Conservation (phyloP, 2,888 invertebrate species). For the Apamea anceps region DNA sequence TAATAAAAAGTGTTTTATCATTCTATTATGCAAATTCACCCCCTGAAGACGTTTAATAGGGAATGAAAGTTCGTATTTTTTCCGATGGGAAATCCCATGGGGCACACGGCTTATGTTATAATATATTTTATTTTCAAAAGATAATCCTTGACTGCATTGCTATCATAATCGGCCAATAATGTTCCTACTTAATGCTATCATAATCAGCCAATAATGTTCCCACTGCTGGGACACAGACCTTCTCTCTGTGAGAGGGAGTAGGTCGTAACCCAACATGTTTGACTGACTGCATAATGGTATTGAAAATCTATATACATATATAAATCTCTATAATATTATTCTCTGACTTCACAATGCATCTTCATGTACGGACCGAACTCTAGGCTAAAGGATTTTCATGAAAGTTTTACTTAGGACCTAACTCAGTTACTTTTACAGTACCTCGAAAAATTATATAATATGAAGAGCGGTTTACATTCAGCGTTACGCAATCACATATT, state of each 20-base stretch:
- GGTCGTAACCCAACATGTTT: not conserved
- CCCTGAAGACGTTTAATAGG: not conserved
- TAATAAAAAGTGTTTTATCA: not conserved
- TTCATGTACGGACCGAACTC: conserved; percentile 24
- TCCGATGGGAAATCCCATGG: not conserved
- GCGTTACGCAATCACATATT: conserved; percentile 34
- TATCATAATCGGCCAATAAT: not conserved
- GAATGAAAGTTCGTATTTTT: not conserved
- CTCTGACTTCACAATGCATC: not conserved
- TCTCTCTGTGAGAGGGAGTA: not conserved
- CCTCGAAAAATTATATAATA: conserved; percentile 28
- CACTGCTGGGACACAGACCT: not conserved
- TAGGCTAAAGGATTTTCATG: not conserved
- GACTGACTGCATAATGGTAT: too few species aligned
- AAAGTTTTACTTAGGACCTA: conserved; percentile 6
- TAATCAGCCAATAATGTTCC: not conserved
- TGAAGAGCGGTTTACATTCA: conserved; percentile 24
- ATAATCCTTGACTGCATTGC: not conserved
- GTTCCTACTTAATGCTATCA: too few species aligned
- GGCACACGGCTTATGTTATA: too few species aligned
- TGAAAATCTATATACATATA: not conserved
- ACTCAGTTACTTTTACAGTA: conserved; percentile 8
- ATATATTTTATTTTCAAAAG: too few species aligned
- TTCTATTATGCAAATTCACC: not conserved
- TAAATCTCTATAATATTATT: not conserved